A percentile compares a stretch with the other conserved stretches of the same genome.
phyloP scores from a whole-genome alignment of 2,888 invertebrate species.

The Drosophila nigricruria region DNA sequence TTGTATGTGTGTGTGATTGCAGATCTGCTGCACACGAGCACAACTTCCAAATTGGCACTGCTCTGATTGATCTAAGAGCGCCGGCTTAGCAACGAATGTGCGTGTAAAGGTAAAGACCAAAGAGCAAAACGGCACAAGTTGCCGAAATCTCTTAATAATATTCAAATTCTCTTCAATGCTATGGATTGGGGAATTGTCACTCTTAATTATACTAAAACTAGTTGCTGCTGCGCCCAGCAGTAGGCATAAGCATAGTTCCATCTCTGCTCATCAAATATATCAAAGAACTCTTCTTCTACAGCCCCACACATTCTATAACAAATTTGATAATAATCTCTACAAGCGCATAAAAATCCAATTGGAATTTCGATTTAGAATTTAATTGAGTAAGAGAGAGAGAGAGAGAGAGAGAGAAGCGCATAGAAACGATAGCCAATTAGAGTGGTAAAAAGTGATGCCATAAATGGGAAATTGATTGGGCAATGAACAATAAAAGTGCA shows the following conservation, averaged over 20 bases:
- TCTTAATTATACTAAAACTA: too few relatives aligned
- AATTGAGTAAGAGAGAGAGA: not conserved
- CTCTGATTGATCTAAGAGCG: too few relatives aligned
- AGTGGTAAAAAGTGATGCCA: not conserved
- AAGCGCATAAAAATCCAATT: not conserved
- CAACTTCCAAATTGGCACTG: too few relatives aligned
- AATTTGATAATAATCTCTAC: not conserved
- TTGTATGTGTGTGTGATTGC: too few relatives aligned
- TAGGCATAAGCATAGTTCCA: not conserved
- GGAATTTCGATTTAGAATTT: not conserved
- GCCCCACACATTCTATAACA: not conserved
- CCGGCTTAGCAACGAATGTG: too few relatives aligned
- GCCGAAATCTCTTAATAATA: too few relatives aligned
- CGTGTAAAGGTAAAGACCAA: too few relatives aligned
- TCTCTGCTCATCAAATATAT: not conserved
- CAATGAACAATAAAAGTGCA: not conserved
- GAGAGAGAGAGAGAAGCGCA: not conserved
- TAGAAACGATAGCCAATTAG: not conserved
- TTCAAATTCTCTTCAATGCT: too few relatives aligned
- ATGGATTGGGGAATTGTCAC: too few relatives aligned
- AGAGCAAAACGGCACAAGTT: too few relatives aligned
- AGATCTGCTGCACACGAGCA: too few relatives aligned
- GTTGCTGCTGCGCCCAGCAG: too few relatives aligned
- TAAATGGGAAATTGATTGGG: conserved; percentile 2
- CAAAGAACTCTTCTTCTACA: not conserved